Evolutionary conservation across 2,797 vertebrate genomes (phyloP).

Genomic region (Tympanoctomys barrerae): DNA sequence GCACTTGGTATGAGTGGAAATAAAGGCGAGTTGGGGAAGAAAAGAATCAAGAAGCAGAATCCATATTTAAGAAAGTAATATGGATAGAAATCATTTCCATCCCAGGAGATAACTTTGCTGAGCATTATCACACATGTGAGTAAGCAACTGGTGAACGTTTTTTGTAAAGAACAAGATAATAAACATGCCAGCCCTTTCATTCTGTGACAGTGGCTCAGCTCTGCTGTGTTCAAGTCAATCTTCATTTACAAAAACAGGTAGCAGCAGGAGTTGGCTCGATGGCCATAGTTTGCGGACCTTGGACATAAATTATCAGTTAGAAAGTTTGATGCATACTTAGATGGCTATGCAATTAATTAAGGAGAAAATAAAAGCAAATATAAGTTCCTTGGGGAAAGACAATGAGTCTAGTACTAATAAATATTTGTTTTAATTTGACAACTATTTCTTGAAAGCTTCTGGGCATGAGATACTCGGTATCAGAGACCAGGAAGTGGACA

Average conservation of each 20-base stretch:
- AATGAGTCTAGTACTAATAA: not conserved
- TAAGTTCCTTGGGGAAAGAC: not conserved
- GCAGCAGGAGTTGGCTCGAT: not conserved
- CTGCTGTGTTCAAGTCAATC: not conserved
- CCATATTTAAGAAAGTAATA: not conserved
- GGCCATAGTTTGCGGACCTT: not conserved
- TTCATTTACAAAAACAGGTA: not conserved
- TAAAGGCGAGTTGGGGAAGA: not conserved
- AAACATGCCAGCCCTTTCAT: not conserved
- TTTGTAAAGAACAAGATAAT: not conserved
- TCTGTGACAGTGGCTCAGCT: not conserved
- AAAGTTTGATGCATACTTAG: not conserved
- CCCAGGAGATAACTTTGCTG: not conserved
- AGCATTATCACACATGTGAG: not conserved
- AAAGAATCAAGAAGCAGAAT: not conserved
- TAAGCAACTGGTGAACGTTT: not conserved
- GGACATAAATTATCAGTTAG: conserved; percentile 36
- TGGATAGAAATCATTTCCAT: not conserved
- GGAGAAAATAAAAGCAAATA: not conserved
- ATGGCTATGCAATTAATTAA: not conserved
- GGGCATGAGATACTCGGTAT: not conserved
- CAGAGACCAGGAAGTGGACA: conserved; percentile 4
- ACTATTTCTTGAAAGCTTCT: not conserved
- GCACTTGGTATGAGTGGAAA: not conserved
- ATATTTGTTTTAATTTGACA: conserved; percentile 20